Conservation (phyloP, 2,888 invertebrate species). For the Lysandra bellargus region DNA sequence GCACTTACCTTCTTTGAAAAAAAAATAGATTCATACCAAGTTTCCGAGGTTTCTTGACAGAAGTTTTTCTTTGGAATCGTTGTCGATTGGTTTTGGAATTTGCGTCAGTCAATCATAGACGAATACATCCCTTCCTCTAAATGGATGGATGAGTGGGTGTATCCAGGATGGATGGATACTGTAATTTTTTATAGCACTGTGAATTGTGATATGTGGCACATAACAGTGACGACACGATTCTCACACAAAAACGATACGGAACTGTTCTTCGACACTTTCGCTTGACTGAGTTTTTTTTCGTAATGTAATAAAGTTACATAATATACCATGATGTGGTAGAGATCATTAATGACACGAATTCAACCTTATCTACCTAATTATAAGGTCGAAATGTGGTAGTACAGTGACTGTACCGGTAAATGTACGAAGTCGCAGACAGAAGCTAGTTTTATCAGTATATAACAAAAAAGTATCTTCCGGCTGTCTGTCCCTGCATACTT, state of each 20-base stretch:
- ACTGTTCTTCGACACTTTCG: constrained; percentile 6
- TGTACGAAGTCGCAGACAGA: too few species aligned
- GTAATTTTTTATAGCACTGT: background rate
- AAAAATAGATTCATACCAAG: too few species aligned
- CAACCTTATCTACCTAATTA: background rate
- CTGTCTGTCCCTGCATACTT: too few species aligned
- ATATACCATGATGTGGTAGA: background rate
- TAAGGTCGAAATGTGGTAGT: background rate
- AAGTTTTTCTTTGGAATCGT: too few species aligned
- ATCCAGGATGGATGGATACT: background rate
- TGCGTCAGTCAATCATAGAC: too few species aligned
- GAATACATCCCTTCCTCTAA: too few species aligned
- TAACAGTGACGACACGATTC: constrained; percentile 3
- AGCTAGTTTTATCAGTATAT: background rate
- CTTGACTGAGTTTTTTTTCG: constrained; percentile 1
- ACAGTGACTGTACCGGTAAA: too few species aligned
- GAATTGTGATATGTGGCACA: background rate
- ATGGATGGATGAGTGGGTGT: too few species aligned
- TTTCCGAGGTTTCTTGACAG: too few species aligned
- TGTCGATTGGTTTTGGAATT: too few species aligned
- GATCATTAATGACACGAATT: background rate
- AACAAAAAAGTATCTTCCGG: background rate
- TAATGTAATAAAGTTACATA: constrained; percentile 12
- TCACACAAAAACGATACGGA: constrained; percentile 18
- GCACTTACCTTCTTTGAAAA: too few species aligned